Conservation (phyloP, 2,797 vertebrate species). For the Molossus molossus region DNA sequence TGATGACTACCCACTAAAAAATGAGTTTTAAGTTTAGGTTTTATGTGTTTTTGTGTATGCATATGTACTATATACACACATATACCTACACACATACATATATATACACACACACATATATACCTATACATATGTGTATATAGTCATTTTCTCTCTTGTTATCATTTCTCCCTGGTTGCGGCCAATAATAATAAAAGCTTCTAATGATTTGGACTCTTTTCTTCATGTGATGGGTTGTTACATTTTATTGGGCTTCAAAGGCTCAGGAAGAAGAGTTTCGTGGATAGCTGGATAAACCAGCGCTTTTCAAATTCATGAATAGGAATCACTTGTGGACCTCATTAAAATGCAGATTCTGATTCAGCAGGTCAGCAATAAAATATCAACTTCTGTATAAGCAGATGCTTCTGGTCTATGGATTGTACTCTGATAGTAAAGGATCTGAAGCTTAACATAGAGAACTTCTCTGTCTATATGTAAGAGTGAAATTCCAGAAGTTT, state of each 20-base stretch:
- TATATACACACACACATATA: background rate
- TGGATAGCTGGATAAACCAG: slow-evolving; percentile 37
- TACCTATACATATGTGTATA: background rate
- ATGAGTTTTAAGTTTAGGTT: slow-evolving; percentile 59
- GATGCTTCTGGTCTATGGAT: background rate
- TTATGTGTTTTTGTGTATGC: background rate
- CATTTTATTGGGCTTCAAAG: slow-evolving; percentile 81
- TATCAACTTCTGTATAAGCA: background rate
- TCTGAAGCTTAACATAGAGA: slow-evolving; percentile 10
- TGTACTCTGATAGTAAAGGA: background rate
- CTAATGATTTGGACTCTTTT: slow-evolving; percentile 83
- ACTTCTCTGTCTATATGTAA: background rate
- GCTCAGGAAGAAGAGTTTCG: slow-evolving; percentile 75
- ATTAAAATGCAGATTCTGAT: background rate
- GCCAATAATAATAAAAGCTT: slow-evolving; percentile 83
- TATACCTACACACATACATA: background rate
- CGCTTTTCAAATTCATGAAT: slow-evolving; percentile 2
- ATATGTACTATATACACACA: background rate
- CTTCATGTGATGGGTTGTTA: slow-evolving; percentile 75
- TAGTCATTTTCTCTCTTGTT: slow-evolving; percentile 83
- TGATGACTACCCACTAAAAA: slow-evolving; percentile 74
- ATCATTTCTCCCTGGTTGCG: slow-evolving; percentile 74
- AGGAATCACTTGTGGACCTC: background rate
- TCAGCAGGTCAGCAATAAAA: background rate
- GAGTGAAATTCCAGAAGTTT: slow-evolving; percentile 9